Evolutionary conservation across 2,797 vertebrate genomes (phyloP), one percentile per base, ranked within the genome.

Genomic region (Salmo trutta): DNA sequence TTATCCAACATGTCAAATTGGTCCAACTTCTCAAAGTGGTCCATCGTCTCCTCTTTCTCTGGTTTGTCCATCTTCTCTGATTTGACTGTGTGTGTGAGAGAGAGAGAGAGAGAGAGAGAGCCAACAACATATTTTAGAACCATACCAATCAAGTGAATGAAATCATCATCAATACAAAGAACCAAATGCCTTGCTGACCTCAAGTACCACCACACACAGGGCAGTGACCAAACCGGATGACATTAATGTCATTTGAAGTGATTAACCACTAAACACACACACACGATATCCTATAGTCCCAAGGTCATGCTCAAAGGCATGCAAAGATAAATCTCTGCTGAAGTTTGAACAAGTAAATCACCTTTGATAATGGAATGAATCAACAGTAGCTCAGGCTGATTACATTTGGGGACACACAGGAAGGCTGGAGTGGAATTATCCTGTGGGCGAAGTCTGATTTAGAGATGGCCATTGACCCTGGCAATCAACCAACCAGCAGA

Each of bases 41-140:
- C 85, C 6, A 54, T 7, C 33, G 87, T 87, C 29, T 88, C 81
- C 5, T 84, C 83, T 71, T 86, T 83, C 47, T 83, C 88, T 0
- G 77, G 51, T 53, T 88, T 90, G 36, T 88, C 87, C 66, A 59
- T 86, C 27, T 81, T 85, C 69, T 93, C 88, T 14, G 91, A 78
- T 83, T 89, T 90, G 36, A 84, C 91, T 93, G 83, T 24, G 5
- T 0, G 33, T 5, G 33, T 5, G 31, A 33, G 5, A 33, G 31
- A 33, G 31, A 29, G 29, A 31, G 29, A 31, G 31, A 31, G 31
- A 4, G 67, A 51, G 36, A 52, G 67, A 79, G 1, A 70, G 66
- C 24, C 71, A 53, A 64, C 51, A 53, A 52, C 21, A 74, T 31
- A 17, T 52, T 19, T 54, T 59, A 5, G 66, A 71, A n/a, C 12